Conservation (phyloP, 2,888 invertebrate species). For the Chamaedrilus cognettii region DNA sequence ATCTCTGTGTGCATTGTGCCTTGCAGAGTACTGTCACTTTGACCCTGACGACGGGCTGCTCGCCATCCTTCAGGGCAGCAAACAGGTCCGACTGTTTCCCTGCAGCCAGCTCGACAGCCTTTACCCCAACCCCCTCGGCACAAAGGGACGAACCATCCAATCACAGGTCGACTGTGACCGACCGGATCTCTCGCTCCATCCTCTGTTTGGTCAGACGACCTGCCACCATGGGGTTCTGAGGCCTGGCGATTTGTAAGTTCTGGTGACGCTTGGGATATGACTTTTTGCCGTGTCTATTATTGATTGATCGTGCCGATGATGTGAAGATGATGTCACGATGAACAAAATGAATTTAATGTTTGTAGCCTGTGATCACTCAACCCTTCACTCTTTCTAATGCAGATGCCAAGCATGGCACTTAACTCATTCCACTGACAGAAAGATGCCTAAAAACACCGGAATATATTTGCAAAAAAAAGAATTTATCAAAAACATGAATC, state of each 20-base stretch:
- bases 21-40: conserved; percentile 41
- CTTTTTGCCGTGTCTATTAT: not conserved
- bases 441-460: no score
- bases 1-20: not conserved
- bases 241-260: conserved; percentile 41
- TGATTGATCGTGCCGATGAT: no score
- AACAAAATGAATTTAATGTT: no score
- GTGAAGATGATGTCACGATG: no score
- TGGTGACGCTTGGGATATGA: not conserved
- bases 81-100: conserved; percentile 40
- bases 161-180: conserved; percentile 39
- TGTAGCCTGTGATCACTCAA: no score
- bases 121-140: conserved; percentile 40
- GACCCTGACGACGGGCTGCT: conserved; percentile 43
- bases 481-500: no score
- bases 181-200: conserved; percentile 33
- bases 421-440: no score
- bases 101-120: conserved; percentile 32
- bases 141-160: conserved; percentile 42
- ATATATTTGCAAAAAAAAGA: no score
- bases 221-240: conserved; percentile 36
- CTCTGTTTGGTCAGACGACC: conserved; percentile 31
- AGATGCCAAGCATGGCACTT: no score
- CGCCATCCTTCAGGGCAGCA: conserved; percentile 38
- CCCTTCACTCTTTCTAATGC: no score